Evolutionary conservation across 2,888 invertebrate genomes (phyloP), one percentile per base, ranked within the genome.

Genomic region (Drosophila robusta): DNA sequence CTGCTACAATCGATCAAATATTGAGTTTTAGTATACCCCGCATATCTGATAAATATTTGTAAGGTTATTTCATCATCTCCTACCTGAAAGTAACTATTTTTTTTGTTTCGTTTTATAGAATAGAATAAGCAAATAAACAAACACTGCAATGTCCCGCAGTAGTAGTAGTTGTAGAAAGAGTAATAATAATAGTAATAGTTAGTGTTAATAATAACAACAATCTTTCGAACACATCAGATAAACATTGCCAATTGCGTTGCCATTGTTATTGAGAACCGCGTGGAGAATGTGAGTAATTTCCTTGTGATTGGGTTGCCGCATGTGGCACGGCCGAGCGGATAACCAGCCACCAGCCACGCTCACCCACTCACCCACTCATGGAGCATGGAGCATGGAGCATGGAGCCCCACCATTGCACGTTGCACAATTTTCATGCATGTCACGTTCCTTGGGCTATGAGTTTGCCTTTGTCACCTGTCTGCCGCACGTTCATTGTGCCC

Each of bases 381-480:
- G 7, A 26, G 26, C 26, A 26, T 7, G n/a, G n/a, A n/a, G n/a
- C n/a, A n/a, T n/a, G n/a, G n/a, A 7, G 0, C 9, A n/a, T n/a
- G n/a, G n/a, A n/a, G n/a, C 52, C 32, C 32, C 42, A 26, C 42
- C 42, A 45, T 26, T 42, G 60, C 62, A 51, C 78, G 68, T 62
- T 64, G 71, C 64, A 68, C 79, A 79, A 83, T 84, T 83, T 79
- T 77, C 81, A 84, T 84, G 61, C 77, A 81, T 60, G 81, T 84
- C 82, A 84, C 82, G 82, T 82, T 76, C 68, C 49, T 57, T 22
- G 75, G 75, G 58, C 71, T 62, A 55, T 74, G 57, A 54, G 56
- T 62, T 65, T 9, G 55, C 65, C 74, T 57, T 70, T 49, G 61
- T 70, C 75, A 74, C 70, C 49, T 45, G 38, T 5, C 51, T 56